phyloP scores from a whole-genome alignment of 1,140 invertebrate genomes.

The Nasonia vitripennis region DNA sequence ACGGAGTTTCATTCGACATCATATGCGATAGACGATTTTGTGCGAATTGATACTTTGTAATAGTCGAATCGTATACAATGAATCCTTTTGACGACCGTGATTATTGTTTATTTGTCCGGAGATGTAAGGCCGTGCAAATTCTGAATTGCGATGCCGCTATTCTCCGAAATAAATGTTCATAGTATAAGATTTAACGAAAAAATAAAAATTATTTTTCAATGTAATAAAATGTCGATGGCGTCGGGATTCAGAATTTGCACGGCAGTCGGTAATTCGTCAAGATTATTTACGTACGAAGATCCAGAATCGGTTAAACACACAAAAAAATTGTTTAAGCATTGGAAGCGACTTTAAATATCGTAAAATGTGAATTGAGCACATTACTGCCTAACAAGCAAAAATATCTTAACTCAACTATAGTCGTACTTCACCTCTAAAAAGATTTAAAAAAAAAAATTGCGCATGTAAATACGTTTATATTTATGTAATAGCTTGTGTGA shows the following conservation, averaged over 20 bases:
- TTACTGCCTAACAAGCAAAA: not conserved
- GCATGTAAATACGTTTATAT: constrained; percentile 49
- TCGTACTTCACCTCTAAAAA: constrained; percentile 15
- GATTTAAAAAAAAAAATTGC: constrained; percentile 30
- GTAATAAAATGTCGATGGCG: not conserved
- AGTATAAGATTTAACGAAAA: not conserved
- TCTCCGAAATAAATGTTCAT: not conserved
- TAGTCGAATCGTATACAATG: too few species aligned
- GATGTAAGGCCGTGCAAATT: not conserved
- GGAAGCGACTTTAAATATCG: constrained; percentile 3
- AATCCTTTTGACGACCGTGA: not conserved
- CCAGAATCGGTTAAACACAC: not conserved
- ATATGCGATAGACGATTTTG: not conserved
- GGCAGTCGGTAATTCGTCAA: too few species aligned
- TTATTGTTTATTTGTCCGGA: not conserved
- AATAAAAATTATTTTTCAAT: constrained; percentile 17
- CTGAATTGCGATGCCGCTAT: not conserved
- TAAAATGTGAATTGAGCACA: not conserved
- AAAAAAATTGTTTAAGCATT: not conserved
- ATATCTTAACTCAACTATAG: constrained; percentile 8
- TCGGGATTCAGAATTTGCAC: not conserved
- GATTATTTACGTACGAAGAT: constrained; percentile 7
- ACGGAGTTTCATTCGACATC: too few species aligned
- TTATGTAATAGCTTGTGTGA: constrained; percentile 41
- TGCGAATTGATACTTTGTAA: too few species aligned